These are phyloP conservation scores for Neoscelio sp. DNA, from an alignment of 2,888 invertebrate genomes.

Conservation along the genomic window DNA sequence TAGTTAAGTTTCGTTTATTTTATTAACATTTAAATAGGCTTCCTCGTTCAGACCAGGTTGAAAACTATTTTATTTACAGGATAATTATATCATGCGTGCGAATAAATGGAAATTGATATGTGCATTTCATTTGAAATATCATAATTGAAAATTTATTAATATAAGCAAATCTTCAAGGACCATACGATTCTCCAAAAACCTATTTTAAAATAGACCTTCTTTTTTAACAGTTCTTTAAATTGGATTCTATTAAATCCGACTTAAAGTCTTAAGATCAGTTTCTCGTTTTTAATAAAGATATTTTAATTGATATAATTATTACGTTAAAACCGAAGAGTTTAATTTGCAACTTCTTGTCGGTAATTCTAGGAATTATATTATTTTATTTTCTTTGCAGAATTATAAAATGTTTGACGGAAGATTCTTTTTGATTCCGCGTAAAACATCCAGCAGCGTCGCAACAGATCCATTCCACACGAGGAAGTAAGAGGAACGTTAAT, in stretches of 20 bases:
- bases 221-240: too few relatives aligned
- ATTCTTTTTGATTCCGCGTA: slow-evolving; percentile 31
- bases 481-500: slow-evolving; percentile 37
- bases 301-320: neutral
- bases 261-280: too few relatives aligned
- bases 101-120: slow-evolving; percentile 26
- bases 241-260: too few relatives aligned
- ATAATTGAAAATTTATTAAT: neutral
- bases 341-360: neutral
- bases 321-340: neutral
- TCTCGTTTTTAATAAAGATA: neutral
- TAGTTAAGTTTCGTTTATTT: slow-evolving; percentile 56
- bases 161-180: too few relatives aligned
- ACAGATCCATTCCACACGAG: slow-evolving; percentile 31
- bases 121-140: slow-evolving; percentile 21
- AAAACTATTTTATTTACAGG: slow-evolving; percentile 31
- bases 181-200: too few relatives aligned
- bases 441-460: slow-evolving; percentile 36
- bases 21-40: slow-evolving; percentile 42
- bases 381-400: slow-evolving; percentile 19
- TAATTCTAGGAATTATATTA: neutral
- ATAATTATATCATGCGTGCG: neutral
- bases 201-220: too few relatives aligned
- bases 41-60: slow-evolving; percentile 22
- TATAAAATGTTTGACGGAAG: slow-evolving; percentile 26